phyloP scores from a whole-genome alignment of 2,113 vertebrate species.

The Erythrolamprus reginae region DNA sequence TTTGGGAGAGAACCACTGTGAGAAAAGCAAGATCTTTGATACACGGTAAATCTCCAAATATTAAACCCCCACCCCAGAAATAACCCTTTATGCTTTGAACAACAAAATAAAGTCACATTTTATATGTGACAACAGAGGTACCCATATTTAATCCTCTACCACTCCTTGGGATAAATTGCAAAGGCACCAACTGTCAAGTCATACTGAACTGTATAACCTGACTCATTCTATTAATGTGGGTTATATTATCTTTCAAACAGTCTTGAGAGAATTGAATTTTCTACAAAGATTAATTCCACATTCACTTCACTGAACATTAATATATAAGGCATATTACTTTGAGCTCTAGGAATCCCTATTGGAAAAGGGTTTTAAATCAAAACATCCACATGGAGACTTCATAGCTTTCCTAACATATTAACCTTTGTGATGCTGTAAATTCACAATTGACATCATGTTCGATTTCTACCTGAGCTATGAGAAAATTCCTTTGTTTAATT shows the following conservation, averaged over 20 bases:
- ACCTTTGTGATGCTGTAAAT: constrained; percentile 30
- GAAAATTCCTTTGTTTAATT: not conserved
- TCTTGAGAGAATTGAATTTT: constrained; percentile 50
- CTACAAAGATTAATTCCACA: constrained; percentile 57
- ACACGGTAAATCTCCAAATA: not conserved
- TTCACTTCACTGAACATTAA: constrained; percentile 57
- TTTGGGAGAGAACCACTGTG: not conserved
- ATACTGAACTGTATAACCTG: constrained; percentile 33
- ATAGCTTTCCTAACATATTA: constrained; percentile 24
- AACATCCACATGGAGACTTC: constrained; percentile 21
- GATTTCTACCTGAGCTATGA: constrained; percentile 8
- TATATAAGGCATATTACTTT: constrained; percentile 50
- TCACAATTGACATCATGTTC: constrained; percentile 20
- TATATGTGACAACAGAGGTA: not conserved
- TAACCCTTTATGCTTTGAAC: constrained; percentile 14
- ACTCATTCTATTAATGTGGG: constrained; percentile 34
- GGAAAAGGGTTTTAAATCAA: constrained; percentile 49
- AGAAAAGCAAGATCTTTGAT: not conserved
- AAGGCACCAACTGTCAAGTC: constrained; percentile 31
- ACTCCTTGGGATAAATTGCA: constrained; percentile 35
- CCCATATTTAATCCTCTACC: constrained; percentile 10
- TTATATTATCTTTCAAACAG: constrained; percentile 35
- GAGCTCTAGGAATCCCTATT: constrained; percentile 51
- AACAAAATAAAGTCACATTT: constrained; percentile 16
- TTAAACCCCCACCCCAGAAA: not conserved